Conservation (phyloP, 2,797 vertebrate genomes). For the Alauda arvensis region DNA sequence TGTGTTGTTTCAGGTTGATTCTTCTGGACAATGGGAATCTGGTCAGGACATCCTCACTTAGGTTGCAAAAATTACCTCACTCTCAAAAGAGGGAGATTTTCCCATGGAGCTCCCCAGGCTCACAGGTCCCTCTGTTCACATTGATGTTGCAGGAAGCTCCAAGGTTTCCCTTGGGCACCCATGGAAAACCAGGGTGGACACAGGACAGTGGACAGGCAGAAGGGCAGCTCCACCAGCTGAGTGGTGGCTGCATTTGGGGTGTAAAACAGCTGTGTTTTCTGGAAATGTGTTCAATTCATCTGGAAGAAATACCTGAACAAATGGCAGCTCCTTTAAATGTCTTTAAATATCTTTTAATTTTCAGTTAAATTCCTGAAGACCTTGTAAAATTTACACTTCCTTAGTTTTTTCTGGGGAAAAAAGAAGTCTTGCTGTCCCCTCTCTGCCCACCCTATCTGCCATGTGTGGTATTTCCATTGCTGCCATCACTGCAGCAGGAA, state of each 20-base stretch:
- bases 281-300: neutral
- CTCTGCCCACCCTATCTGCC: neutral
- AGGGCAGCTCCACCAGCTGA: neutral
- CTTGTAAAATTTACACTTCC: neutral
- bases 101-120: neutral
- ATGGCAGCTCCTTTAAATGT: neutral
- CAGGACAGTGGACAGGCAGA: no score
- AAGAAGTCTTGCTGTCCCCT: neutral
- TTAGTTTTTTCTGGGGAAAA: neutral
- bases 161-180: neutral
- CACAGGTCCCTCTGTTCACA: neutral
- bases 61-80: neutral
- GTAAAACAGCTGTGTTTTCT: neutral
- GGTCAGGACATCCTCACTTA: neutral
- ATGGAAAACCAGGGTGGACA: neutral
- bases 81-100: neutral
- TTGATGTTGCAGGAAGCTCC: fast-evolving
- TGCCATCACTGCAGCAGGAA: neutral
- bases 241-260: neutral
- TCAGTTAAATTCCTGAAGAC: neutral
- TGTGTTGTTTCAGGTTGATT: neutral
- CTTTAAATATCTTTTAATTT: neutral
- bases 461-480: neutral
- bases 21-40: neutral
- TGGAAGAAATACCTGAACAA: neutral